Percentiles rank a stretch among this genome's conserved stretches.
phyloP scores from a whole-genome alignment of 2,888 invertebrate genomes.

The Catocala nupta region DNA sequence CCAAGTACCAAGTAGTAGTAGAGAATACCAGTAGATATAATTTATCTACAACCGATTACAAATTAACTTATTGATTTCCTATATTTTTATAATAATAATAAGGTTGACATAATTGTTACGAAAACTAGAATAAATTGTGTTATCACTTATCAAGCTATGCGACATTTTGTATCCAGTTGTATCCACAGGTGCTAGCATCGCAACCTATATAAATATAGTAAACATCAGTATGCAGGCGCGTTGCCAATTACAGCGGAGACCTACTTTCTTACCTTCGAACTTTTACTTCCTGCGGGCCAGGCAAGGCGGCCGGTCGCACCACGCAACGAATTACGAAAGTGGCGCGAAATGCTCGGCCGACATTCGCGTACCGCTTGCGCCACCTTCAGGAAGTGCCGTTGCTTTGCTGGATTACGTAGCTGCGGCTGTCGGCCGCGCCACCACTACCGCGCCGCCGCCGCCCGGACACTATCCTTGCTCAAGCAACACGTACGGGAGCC shows the following conservation, averaged over 20 bases:
- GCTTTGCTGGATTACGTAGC: conserved; percentile 83
- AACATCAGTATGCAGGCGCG: conserved; percentile 85
- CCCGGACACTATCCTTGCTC: conserved; percentile 70
- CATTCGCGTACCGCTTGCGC: conserved; percentile 85
- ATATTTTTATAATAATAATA: background rate
- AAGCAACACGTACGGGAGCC: conserved; percentile 65
- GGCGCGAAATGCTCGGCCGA: conserved; percentile 87
- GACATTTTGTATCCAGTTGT: conserved; percentile 38
- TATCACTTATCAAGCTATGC: conserved; percentile 13
- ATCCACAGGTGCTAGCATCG: conserved; percentile 64
- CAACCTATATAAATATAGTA: conserved; percentile 75
- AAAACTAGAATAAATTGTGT: conserved; percentile 2
- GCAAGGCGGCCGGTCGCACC: conserved; percentile 83
- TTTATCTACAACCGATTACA: background rate
- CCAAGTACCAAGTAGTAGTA: background rate
- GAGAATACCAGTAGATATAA: too few species aligned
- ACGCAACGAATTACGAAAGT: conserved; percentile 87
- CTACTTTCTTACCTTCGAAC: conserved; percentile 88
- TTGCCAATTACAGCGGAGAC: conserved; percentile 86
- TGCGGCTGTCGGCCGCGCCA: conserved; percentile 57
- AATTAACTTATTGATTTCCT: conserved; percentile 7
- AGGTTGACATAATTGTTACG: conserved; percentile 4
- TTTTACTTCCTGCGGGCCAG: conserved; percentile 87
- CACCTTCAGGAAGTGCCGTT: conserved; percentile 86
- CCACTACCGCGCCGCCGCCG: conserved; percentile 48